Percentiles rank a stretch among this genome's conserved stretches.
Conservation (phyloP, 1,140 invertebrate species). For the Galleria mellonella region DNA sequence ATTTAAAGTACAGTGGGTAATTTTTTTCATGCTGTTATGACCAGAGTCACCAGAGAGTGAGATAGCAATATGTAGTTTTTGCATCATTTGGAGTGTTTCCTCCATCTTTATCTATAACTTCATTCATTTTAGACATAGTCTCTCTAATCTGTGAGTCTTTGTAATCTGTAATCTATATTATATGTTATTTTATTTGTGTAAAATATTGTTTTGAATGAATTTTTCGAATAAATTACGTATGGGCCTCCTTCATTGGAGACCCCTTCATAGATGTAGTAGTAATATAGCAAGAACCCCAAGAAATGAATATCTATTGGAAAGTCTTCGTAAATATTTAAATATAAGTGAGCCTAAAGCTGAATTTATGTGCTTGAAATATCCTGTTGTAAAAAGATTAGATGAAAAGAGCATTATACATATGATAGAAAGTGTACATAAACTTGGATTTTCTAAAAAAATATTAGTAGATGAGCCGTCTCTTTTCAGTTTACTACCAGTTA, state of each 20-base stretch:
- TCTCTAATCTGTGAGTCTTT: too few relatives aligned
- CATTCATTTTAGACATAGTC: too few relatives aligned
- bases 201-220: too few relatives aligned
- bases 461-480: slow-evolving; percentile 44
- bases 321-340: slow-evolving; percentile 40
- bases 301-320: slow-evolving; percentile 17
- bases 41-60: too few relatives aligned
- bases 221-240: not conserved
- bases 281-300: not conserved
- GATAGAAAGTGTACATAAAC: slow-evolving; percentile 28
- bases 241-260: not conserved
- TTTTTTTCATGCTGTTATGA: too few relatives aligned
- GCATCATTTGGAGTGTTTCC: too few relatives aligned
- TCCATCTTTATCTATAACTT: too few relatives aligned
- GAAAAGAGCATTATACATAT: slow-evolving; percentile 27
- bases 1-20: too few relatives aligned
- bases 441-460: slow-evolving; percentile 35
- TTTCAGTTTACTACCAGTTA: slow-evolving; percentile 49
- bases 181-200: too few relatives aligned
- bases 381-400: slow-evolving; percentile 38
- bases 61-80: too few relatives aligned
- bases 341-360: slow-evolving; percentile 38
- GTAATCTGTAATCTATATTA: too few relatives aligned
- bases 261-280: not conserved
- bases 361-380: slow-evolving; percentile 47